phyloP scores from a whole-genome alignment of 2,113 vertebrate genomes.

The Corythaixoides concolor region DNA sequence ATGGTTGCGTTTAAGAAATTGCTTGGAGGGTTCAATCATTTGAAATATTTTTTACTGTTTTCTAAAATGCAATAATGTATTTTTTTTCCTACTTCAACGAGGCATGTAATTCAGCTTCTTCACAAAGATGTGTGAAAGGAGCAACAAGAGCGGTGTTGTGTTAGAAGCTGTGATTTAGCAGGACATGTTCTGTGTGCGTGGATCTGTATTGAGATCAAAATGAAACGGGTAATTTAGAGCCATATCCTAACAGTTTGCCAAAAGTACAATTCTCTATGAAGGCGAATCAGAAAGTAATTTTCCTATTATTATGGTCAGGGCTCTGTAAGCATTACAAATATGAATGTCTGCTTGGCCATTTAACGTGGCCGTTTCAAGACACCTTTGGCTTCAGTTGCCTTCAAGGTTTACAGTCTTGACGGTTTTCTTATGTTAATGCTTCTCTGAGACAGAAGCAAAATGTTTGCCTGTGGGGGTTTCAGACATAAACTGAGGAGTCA shows the following conservation, averaged over 20 bases:
- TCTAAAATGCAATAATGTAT: not conserved
- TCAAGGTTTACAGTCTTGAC: not conserved
- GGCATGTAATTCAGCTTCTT: not conserved
- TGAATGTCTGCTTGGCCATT: not conserved
- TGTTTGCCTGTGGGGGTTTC: not conserved
- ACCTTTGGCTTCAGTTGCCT: not conserved
- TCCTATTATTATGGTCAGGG: not conserved
- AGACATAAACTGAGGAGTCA: not conserved
- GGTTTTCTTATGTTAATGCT: not conserved
- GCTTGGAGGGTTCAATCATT: not conserved
- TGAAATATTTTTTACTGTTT: not conserved
- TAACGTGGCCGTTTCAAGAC: not conserved
- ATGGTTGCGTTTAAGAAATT: not conserved
- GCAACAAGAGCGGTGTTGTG: not conserved
- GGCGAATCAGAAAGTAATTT: not conserved
- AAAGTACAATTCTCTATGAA: not conserved
- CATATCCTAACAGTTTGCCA: not conserved
- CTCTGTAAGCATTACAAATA: not conserved
- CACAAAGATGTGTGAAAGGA: not conserved
- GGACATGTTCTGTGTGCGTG: not conserved
- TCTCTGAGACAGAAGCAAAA: not conserved
- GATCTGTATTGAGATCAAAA: not conserved
- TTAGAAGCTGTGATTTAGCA: not conserved
- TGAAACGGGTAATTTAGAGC: not conserved
- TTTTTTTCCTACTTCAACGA: not conserved